Base-by-base conservation (phyloP, 64 coral and sea anemone species). In the Pachyseris speciosa region DNA sequence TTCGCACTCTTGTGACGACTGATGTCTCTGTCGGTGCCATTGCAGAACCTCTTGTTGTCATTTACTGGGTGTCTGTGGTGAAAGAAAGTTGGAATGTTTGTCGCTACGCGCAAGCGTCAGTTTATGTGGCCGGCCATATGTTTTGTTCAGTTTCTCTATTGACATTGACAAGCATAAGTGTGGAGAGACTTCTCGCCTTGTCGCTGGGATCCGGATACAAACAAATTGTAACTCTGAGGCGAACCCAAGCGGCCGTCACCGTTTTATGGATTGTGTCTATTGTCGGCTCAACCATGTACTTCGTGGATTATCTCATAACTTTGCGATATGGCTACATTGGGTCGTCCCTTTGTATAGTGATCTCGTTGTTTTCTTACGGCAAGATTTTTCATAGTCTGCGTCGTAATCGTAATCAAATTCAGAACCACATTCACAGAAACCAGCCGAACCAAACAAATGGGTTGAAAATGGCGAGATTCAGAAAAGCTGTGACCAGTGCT, bases 401-500 rank as follows among this genome's bases (percentile, higher is more conserved):
- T 40, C 16, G 3, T 11, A 3, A 61, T 40, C 77, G 7, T 11
- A 55, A 25, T 36, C 49, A 17, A 20, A 53, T 81, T 39, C 77
- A 81, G 30, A 55, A 36, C 17, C 30, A 17, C 19, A 4, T 8
- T 41, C 34, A 5, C 0, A 1, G 22, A 9, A 36, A 71, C 36
- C 31, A 37, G 25, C 3, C n/a, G 33, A 25, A 13, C 73, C 26
- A 49, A 51, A 41, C 69, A 72, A 5, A 16, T 4, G 19, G n/a
- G 13, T 22, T 81, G 30, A 81, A 81, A 33, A 81, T 81, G 5
- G 9, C 52, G 0, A 32, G 77, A 61, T 81, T 61, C 53, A 81
- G n/a, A 81, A 81, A 81, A 22, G 77, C 77, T 26, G 77, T 60
- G 20, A 60, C 20, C 53, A 81, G 53, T 61, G 53, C 77, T 27